These are phyloP conservation scores for Pammene aurita DNA, from an alignment of 2,888 invertebrate species.

Conservation along the genomic window DNA sequence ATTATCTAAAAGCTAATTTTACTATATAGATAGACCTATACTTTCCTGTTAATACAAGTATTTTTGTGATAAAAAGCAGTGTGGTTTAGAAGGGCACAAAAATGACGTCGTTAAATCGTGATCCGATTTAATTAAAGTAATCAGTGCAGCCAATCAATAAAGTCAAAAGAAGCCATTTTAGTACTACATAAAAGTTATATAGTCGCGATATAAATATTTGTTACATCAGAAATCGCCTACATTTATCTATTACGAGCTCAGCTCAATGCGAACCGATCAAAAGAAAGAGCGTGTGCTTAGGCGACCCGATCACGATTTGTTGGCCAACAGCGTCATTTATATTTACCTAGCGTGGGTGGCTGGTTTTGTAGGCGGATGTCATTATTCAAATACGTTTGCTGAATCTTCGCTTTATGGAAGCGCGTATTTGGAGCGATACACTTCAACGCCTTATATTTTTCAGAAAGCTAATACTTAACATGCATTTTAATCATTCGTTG, in stretches of 20 bases:
- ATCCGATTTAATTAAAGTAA: too few relatives aligned
- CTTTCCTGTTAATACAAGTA: too few relatives aligned
- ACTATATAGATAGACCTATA: too few relatives aligned
- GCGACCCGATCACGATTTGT: conserved; percentile 31
- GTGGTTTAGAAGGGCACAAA: too few relatives aligned
- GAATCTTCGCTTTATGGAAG: conserved; percentile 15
- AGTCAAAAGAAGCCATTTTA: not conserved
- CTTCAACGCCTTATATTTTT: not conserved
- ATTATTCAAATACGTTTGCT: conserved; percentile 32
- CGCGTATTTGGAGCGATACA: not conserved
- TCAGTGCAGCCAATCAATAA: too few relatives aligned
- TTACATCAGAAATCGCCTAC: conserved; percentile 17
- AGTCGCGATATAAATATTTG: not conserved
- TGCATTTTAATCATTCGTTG: not conserved
- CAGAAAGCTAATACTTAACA: too few relatives aligned
- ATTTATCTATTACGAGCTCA: conserved; percentile 16
- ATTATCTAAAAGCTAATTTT: too few relatives aligned
- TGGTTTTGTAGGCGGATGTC: conserved; percentile 35
- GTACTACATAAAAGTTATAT: not conserved
- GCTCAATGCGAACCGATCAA: conserved; percentile 14
- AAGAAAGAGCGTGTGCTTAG: conserved; percentile 20
- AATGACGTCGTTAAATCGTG: too few relatives aligned
- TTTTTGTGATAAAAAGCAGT: too few relatives aligned
- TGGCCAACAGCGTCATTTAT: conserved; percentile 30
- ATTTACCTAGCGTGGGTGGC: conserved; percentile 32